Base-by-base conservation (phyloP, 2,113 vertebrate species). In the Chamaetylas fuelleborni region DNA sequence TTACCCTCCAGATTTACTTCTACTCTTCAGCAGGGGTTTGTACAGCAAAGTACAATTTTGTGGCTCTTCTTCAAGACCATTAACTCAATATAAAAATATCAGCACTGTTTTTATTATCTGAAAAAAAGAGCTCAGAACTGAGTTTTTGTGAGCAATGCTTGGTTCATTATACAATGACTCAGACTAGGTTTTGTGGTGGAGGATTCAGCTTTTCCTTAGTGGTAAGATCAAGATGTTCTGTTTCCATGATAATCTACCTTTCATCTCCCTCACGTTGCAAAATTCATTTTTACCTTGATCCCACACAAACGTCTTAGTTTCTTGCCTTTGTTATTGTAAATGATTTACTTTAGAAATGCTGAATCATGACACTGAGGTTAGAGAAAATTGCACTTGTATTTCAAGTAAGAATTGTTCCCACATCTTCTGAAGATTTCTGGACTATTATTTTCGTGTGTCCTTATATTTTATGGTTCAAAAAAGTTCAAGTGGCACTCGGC, bases 131-230 rank as follows among this genome's bases (percentile, higher is more conserved):
- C 76, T 84, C 65, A 24, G 76, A 89, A 90, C 60, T 88, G 89
- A 92, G 91, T 61, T 91, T 96, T 91, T 94, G 92, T 4, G 42
- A 96, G 89, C 91, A 94, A 74, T 47, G 76, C 79, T 96, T 29
- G 53, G 81, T 96, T 96, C 93, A 95, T 96, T 97, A 97, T 96
- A 94, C 94, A 96, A 60, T 97, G 97, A 97, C 90, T 97, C 97
- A 97, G 88, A 89, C 42, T 85, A 83, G 94, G 91, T 73, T 95
- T 97, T 96, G 95, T 92, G 94, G 96, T 93, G 81, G 53, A 94
- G 76, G 83, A 84, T 93, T 95, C 80, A 93, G 92, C 77, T 92
- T 91, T 94, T 86, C 95, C 72, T 90, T 69, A 76, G 83, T 6
- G 42, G 88, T 92, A 91, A 76, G 89, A 95, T 96, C 93, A 93